These are phyloP conservation scores for Elaphurus davidianus DNA, from an alignment of 2,113 vertebrate species.

Conservation along the genomic window DNA sequence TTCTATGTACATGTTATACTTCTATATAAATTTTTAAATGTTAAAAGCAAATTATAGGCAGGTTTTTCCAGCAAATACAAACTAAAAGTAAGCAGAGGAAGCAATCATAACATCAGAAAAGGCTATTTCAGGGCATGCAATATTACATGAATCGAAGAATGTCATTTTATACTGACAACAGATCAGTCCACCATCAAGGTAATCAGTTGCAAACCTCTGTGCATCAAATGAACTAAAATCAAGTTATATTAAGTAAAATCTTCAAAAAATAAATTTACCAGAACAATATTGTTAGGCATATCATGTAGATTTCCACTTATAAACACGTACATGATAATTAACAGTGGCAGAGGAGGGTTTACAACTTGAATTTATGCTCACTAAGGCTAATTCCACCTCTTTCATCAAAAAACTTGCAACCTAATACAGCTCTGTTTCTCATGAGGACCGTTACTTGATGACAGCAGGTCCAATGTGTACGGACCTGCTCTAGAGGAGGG, in stretches of 20 bases:
- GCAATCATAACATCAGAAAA: neutral
- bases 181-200: neutral
- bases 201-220: neutral
- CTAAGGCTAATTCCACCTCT: too few relatives aligned
- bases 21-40: neutral
- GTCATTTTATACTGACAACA: neutral
- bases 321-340: neutral
- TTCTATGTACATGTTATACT: neutral
- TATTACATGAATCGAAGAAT: neutral
- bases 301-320: neutral
- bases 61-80: neutral
- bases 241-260: neutral
- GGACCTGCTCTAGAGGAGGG: neutral
- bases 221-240: neutral
- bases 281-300: neutral
- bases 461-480: accelerated
- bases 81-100: neutral
- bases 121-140: neutral
- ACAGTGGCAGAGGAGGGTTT: too few relatives aligned
- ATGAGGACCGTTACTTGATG: neutral
- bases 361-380: neutral
- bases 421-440: neutral
- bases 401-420: neutral
- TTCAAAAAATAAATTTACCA: neutral
- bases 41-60: neutral